phyloP scores from a whole-genome alignment of 2,888 invertebrate genomes.

The Stenoptilia bipunctidactyla region DNA sequence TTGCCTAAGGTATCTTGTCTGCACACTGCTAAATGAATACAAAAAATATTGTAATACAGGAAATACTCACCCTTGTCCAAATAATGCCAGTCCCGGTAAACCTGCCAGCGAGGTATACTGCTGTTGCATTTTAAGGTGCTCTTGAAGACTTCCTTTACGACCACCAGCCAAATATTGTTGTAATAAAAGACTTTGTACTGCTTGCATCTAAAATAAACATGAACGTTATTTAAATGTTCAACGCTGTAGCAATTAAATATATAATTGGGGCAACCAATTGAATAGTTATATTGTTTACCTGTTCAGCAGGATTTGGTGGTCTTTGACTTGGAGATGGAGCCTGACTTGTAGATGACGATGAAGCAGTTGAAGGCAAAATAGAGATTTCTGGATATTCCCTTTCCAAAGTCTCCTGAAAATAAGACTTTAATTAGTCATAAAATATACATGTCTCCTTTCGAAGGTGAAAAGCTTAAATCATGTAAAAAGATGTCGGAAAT shows the following conservation, averaged over 20 bases:
- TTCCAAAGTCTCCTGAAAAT: constrained; percentile 60
- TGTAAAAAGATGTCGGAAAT: not conserved
- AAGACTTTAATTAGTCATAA: constrained; percentile 14
- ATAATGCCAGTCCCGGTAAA: constrained; percentile 53
- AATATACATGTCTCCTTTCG: constrained; percentile 1
- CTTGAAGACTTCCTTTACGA: constrained; percentile 52
- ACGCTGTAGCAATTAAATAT: too few species aligned
- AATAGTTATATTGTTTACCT: constrained; percentile 27
- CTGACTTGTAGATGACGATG: constrained; percentile 48
- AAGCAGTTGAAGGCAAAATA: constrained; percentile 63
- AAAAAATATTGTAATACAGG: too few species aligned
- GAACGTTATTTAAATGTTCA: not conserved
- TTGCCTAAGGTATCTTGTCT: too few species aligned
- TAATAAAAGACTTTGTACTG: constrained; percentile 59
- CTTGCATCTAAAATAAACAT: constrained; percentile 43
- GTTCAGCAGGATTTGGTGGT: constrained; percentile 58
- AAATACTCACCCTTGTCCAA: constrained; percentile 55
- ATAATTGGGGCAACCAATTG: not conserved
- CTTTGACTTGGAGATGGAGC: constrained; percentile 54
- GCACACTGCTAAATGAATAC: too few species aligned
- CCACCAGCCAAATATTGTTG: constrained; percentile 63
- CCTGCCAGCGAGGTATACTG: constrained; percentile 60
- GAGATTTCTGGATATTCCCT: constrained; percentile 67
- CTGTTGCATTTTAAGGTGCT: constrained; percentile 61
- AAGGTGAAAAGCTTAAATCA: not conserved